A percentile compares a stretch with the other conserved stretches of the same genome.
Evolutionary conservation across 2,113 vertebrate species (phyloP).

Genomic region (Phyllostomus hastatus): DNA sequence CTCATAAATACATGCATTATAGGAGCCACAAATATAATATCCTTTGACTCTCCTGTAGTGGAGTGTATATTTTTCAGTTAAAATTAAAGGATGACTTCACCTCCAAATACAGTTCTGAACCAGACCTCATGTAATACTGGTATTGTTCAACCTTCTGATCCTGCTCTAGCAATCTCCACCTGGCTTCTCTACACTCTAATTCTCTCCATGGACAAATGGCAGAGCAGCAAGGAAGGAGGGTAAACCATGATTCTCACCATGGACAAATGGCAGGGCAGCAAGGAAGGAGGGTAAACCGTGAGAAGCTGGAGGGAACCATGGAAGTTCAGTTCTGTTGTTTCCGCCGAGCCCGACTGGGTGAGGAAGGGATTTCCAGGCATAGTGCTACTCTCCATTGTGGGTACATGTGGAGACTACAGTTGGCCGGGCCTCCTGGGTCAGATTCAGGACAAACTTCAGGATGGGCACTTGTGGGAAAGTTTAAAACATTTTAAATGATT

Average conservation of each 20-base stretch:
- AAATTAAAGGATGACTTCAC: constrained; percentile 2
- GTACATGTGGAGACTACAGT: background rate
- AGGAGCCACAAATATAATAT: background rate
- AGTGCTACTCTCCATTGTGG: background rate
- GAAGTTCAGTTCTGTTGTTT: background rate
- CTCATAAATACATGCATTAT: background rate
- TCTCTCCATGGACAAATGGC: background rate
- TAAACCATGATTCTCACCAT: background rate
- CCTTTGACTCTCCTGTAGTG: background rate
- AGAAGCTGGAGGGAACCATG: background rate
- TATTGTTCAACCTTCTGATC: background rate
- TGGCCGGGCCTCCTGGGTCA: background rate
- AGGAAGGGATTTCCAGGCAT: background rate
- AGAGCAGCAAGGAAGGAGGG: background rate
- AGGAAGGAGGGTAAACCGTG: background rate
- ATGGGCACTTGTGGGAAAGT: background rate
- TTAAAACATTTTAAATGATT: background rate
- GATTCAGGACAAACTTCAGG: background rate
- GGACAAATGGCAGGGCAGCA: background rate
- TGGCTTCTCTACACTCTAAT: background rate
- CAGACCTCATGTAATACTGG: background rate
- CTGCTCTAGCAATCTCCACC: background rate
- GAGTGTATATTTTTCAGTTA: background rate
- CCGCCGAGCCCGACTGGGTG: background rate
- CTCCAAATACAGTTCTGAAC: background rate